Percentiles rank a stretch among this genome's conserved stretches.
These are phyloP conservation scores for Amiota mariae DNA, from an alignment of 2,888 invertebrate species.

Conservation along the genomic window DNA sequence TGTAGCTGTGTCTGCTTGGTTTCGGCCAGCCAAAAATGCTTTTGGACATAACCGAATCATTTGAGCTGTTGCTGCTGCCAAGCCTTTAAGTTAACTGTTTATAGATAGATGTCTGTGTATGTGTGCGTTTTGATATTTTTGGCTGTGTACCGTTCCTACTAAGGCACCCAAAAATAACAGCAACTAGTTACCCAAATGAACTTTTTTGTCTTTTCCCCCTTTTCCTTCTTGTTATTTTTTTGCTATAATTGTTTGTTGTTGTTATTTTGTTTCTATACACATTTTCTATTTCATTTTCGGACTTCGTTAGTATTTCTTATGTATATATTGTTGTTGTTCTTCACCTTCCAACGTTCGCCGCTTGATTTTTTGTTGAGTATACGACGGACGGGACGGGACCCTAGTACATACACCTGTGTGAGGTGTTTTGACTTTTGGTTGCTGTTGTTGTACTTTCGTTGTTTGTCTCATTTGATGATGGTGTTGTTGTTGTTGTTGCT, in stretches of 20 bases:
- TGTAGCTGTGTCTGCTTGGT: too few species aligned
- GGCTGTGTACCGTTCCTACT: slow-evolving; percentile 21
- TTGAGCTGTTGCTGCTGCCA: slow-evolving; percentile 47
- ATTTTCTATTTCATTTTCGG: slow-evolving; percentile 51
- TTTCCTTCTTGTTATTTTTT: slow-evolving; percentile 54
- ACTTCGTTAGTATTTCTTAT: slow-evolving; percentile 41
- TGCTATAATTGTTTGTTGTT: slow-evolving; percentile 34
- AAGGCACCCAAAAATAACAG: slow-evolving; percentile 23
- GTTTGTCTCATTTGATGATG: slow-evolving; percentile 38
- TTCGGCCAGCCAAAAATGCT: slow-evolving; percentile 15
- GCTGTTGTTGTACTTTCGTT: slow-evolving; percentile 44
- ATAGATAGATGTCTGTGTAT: slow-evolving; percentile 19
- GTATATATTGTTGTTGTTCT: not conserved
- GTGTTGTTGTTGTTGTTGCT: slow-evolving; percentile 17
- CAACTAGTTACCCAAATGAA: slow-evolving; percentile 27
- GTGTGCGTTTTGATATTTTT: not conserved
- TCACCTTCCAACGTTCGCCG: not conserved
- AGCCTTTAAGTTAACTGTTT: slow-evolving; percentile 59
- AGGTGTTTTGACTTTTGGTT: slow-evolving; percentile 11
- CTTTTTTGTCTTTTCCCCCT: slow-evolving; percentile 43
- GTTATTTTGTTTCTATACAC: slow-evolving; percentile 32
- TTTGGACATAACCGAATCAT: slow-evolving; percentile 42
- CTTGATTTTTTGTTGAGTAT: slow-evolving; percentile 12
- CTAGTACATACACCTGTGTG: slow-evolving; percentile 47
- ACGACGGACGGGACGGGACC: slow-evolving; percentile 5